Base-by-base conservation (phyloP, 2,113 vertebrate species). In the Gracilinanus agilis region DNA sequence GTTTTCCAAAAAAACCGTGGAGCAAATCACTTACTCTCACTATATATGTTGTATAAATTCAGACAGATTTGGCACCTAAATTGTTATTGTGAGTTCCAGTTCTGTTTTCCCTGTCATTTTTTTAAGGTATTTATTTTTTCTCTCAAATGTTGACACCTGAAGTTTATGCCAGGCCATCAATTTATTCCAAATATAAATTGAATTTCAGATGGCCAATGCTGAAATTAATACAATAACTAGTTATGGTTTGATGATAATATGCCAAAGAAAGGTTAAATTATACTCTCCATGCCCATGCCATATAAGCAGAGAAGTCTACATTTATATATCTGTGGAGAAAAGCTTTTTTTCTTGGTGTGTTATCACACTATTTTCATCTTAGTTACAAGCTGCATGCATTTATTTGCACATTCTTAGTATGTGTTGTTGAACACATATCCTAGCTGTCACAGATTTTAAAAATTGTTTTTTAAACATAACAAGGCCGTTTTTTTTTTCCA, bases 161-260 rank as follows among this genome's bases (percentile, higher is more conserved):
- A 93, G 23, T 55, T 92, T 90, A 93, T 91, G 93, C 95, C 96
- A 88, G 44, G 53, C 83, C 49, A 96, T 95, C 97, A 91, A 13
- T 24, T 93, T 95, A 61, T 91, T 54, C 95, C 44, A 95, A 90
- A 95, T n/a, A 67, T 16, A 95, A 54, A 25, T 91, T 97, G 12
- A 89, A 29, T 96, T 96, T 96, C 49, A 90, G 49, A 49, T 93
- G 91, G 29, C n/a, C 58, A 0, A 54, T 44, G 3, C 34, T 83
- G 2, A 40, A 83, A 16, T 40, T 83, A 83, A 83, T 67, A 34
- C 29, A 67, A 19, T n/a, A 67, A 34, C 34, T 67, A 29, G 0
- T 67, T 67, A 34, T 83, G 34, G 34, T 83, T 83, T 83, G 19
- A 83, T 83, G 34, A 16, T 75, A 34, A 83, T 19, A 2, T 23